phyloP scores from a whole-genome alignment of 2,113 vertebrate genomes.

The Argyrosomus japonicus region DNA sequence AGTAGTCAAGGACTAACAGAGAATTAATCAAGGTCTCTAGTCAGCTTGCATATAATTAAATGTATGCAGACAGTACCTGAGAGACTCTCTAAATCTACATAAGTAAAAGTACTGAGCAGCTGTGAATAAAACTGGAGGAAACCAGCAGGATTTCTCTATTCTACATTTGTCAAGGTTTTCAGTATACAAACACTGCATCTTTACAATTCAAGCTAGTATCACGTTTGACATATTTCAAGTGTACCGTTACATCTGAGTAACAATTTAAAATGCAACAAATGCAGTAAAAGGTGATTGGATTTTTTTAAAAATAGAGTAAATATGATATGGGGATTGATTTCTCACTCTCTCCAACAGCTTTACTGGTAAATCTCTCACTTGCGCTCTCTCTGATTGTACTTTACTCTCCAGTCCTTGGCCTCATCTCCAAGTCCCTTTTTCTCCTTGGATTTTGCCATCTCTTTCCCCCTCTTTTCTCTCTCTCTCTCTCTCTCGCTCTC shows the following conservation, averaged over 20 bases:
- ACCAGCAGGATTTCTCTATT: conserved; percentile 1
- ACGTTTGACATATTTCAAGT: not conserved
- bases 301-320: not conserved
- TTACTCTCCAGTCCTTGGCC: conserved; percentile 14
- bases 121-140: conserved; percentile 42
- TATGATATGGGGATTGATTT: not conserved
- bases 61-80: conserved; percentile 38
- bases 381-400: conserved; percentile 11
- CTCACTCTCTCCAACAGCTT: not conserved
- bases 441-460: conserved; percentile 19
- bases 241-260: not conserved
- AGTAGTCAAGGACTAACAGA: conserved; percentile 20
- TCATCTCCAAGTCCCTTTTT: conserved; percentile 38
- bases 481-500: conserved; percentile 13
- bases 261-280: not conserved
- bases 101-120: conserved; percentile 15
- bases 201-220: not conserved
- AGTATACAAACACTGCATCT: not conserved
- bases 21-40: conserved; percentile 50
- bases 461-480: not conserved
- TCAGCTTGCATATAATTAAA: conserved; percentile 42
- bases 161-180: conserved; percentile 34
- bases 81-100: conserved; percentile 35
- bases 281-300: not conserved
- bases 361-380: not conserved